Evolutionary conservation across 2,797 vertebrate species (phyloP).

Genomic region (Astyanax mexicanus): DNA sequence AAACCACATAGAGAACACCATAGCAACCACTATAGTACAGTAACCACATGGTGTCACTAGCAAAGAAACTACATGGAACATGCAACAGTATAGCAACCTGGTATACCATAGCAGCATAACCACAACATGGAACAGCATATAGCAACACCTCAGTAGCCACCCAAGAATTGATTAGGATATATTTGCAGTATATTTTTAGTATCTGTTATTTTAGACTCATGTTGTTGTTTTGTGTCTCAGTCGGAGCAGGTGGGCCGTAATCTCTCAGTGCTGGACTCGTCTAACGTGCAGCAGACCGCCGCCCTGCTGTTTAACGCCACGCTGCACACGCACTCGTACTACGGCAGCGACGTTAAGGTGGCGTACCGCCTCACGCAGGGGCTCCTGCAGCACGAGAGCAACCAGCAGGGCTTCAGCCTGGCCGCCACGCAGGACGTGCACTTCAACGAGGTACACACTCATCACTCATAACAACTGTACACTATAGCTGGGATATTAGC

Average conservation of each 20-base stretch:
- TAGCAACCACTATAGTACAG: too few relatives aligned
- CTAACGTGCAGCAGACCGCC: constrained; percentile 79
- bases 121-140: too few relatives aligned
- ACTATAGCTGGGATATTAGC: too few relatives aligned
- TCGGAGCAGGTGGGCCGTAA: constrained; percentile 85
- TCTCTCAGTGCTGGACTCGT: constrained; percentile 79
- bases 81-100: too few relatives aligned
- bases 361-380: constrained; percentile 85
- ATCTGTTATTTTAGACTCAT: too few relatives aligned
- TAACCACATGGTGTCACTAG: too few relatives aligned
- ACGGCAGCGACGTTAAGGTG: constrained; percentile 90
- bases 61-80: too few relatives aligned
- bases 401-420: constrained; percentile 89
- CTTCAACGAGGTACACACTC: constrained; percentile 88
- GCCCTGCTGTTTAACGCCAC: constrained; percentile 88
- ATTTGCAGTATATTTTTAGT: too few relatives aligned
- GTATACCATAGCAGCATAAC: too few relatives aligned
- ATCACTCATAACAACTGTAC: background rate
- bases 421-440: constrained; percentile 93
- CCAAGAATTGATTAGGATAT: too few relatives aligned
- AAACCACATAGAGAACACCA: too few relatives aligned
- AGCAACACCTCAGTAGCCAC: too few relatives aligned
- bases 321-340: constrained; percentile 75
- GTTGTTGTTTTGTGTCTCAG: constrained; percentile 63
- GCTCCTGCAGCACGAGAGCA: constrained; percentile 88